phyloP scores from a whole-genome alignment of 2,113 vertebrate genomes.

The Hepsetus odoe region DNA sequence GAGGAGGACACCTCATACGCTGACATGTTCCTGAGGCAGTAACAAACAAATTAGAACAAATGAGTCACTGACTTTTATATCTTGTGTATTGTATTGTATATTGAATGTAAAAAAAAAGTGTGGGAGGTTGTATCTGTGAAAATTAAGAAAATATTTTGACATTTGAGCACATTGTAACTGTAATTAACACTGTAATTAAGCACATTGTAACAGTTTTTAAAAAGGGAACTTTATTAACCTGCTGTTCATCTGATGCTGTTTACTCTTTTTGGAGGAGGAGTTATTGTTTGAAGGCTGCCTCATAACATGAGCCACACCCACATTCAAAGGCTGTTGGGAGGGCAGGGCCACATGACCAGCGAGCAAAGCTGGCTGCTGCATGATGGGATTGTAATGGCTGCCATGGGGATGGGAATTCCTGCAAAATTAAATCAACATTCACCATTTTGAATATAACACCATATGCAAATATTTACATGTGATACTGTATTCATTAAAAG shows the following conservation, averaged over 20 bases:
- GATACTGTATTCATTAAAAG: not conserved
- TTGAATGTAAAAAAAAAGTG: no score
- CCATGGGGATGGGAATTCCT: slow-evolving; percentile 91
- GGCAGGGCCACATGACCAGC: slow-evolving; percentile 92
- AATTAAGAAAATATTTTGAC: no score
- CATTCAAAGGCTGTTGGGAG: slow-evolving; percentile 91
- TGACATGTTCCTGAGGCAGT: slow-evolving; percentile 81
- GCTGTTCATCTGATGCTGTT: slow-evolving; percentile 88
- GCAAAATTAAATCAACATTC: slow-evolving; percentile 25
- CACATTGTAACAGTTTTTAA: no score
- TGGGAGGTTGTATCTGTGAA: no score
- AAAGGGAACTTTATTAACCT: slow-evolving; percentile 73
- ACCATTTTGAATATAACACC: not conserved
- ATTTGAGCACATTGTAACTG: no score
- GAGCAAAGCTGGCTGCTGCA: slow-evolving; percentile 95
- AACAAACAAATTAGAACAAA: slow-evolving; percentile 7
- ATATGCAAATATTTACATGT: not conserved
- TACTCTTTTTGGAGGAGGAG: slow-evolving; percentile 90
- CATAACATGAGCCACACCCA: slow-evolving; percentile 98
- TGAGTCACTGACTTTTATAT: not conserved
- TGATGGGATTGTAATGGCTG: slow-evolving; percentile 98
- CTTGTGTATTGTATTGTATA: no score
- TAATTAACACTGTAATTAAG: no score
- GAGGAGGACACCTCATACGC: slow-evolving; percentile 93
- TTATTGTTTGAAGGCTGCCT: slow-evolving; percentile 87